Conservation (phyloP, 2,797 vertebrate genomes). For the Artibeus jamaicensis region DNA sequence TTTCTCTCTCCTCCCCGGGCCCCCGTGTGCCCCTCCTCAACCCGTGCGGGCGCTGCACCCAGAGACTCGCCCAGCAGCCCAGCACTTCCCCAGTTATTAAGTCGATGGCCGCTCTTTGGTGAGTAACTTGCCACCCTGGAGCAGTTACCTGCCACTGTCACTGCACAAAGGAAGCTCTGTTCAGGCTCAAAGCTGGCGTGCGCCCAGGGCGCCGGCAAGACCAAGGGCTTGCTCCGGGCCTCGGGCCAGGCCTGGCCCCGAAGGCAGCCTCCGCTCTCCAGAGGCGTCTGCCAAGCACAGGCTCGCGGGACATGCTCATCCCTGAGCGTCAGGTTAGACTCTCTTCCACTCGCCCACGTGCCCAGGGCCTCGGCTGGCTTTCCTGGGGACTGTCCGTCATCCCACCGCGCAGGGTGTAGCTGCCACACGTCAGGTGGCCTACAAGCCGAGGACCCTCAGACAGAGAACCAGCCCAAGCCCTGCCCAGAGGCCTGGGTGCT, state of each 20-base stretch:
- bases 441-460: background rate
- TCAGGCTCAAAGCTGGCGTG: background rate
- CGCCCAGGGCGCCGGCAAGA: background rate
- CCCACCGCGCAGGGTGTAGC: background rate
- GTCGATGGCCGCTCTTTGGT: background rate
- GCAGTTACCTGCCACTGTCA: background rate
- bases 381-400: background rate
- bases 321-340: background rate
- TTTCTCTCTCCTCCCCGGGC: background rate
- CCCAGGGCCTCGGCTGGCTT: background rate
- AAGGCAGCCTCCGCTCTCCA: background rate
- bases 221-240: background rate
- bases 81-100: background rate
- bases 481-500: background rate
- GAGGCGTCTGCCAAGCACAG: background rate
- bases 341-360: background rate
- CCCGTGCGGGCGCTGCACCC: background rate
- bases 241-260: background rate
- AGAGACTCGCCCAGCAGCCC: background rate
- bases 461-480: background rate
- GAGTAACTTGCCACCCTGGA: constrained; percentile 17
- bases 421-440: background rate
- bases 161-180: background rate
- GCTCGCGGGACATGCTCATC: background rate
- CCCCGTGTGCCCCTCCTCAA: too few species aligned